Base-by-base conservation (phyloP, 2,797 vertebrate genomes). In the Alca torda region DNA sequence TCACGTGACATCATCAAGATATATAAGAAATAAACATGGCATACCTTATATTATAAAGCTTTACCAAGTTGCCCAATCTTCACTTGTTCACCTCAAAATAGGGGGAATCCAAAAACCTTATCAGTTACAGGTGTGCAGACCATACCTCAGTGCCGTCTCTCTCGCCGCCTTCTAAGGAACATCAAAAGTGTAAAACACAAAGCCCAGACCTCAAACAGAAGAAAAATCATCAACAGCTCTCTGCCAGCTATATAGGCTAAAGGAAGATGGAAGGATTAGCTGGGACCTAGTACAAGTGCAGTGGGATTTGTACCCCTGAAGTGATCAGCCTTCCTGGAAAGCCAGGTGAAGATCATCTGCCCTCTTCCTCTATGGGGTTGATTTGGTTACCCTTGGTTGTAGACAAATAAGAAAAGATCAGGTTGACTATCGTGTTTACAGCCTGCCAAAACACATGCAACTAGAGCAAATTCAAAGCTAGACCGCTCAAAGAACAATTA, bases 61-160 rank as follows among this genome's bases (percentile, higher is more conserved):
- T 53, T 39, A 53, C n/a, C 48, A 35, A 19, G 30, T 60, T 33
- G 30, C 25, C n/a, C 60, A 11, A 8, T 23, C 59, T 65, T 25
- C 57, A 39, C 18, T 30, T 12, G 1, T 31, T 60, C 46, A 60
- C 33, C 51, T 50, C 57, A 43, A 69, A 63, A 23, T 2, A 4
- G 3, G 16, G 6, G 5, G 6, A 19, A 53, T 24, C 17, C 25
- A 78, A 53, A 35, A 39, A 20, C 0, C 0, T 21, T 59, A 25
- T 21, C 16, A 13, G 14, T 28, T 28, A 45, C 21, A 48, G 65
- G 11, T 20, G 16, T 28, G 10, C n/a, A 59, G n/a, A 31, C 39
- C 60, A 35, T 23, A 46, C 53, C n/a, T 53, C 17, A 30, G 20
- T 16, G 35, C 6, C 9, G 6, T 33, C 50, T 67, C 53, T 78